Conservation (phyloP, 2,888 invertebrate genomes). For the Acrobasis repandana region DNA sequence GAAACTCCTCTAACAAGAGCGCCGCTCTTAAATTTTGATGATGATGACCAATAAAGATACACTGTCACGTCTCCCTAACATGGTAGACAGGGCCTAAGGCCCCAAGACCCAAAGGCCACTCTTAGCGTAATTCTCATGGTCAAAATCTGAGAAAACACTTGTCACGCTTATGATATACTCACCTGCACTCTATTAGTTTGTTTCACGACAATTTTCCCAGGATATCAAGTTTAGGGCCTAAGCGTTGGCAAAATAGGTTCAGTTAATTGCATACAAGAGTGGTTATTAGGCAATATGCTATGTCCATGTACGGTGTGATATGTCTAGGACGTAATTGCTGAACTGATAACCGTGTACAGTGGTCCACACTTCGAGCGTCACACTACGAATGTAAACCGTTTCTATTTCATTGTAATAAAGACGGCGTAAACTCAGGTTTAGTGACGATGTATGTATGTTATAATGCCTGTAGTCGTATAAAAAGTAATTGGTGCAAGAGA, state of each 20-base stretch:
- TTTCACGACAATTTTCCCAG: neutral
- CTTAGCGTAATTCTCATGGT: too few relatives aligned
- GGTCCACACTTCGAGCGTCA: neutral
- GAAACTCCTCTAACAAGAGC: too few relatives aligned
- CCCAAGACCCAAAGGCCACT: too few relatives aligned
- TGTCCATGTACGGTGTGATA: slow-evolving; percentile 5
- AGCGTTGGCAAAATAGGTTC: neutral
- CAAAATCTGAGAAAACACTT: too few relatives aligned
- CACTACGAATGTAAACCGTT: neutral
- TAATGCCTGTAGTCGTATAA: neutral
- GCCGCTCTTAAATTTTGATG: too few relatives aligned
- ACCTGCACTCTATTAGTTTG: neutral
- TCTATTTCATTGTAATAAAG: too few relatives aligned
- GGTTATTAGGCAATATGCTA: slow-evolving; percentile 6
- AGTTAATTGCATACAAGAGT: neutral
- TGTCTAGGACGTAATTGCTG: slow-evolving; percentile 4
- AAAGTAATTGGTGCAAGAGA: slow-evolving; percentile 3
- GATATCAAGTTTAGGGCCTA: slow-evolving; percentile 5
- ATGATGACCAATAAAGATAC: too few relatives aligned
- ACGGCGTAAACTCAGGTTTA: too few relatives aligned
- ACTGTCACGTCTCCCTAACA: too few relatives aligned
- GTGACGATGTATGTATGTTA: neutral
- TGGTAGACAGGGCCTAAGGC: too few relatives aligned
- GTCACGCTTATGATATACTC: too few relatives aligned
- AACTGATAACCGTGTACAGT: slow-evolving; percentile 1